Base-by-base conservation (phyloP, 2,888 invertebrate genomes). In the Hydropsyche betteni region DNA sequence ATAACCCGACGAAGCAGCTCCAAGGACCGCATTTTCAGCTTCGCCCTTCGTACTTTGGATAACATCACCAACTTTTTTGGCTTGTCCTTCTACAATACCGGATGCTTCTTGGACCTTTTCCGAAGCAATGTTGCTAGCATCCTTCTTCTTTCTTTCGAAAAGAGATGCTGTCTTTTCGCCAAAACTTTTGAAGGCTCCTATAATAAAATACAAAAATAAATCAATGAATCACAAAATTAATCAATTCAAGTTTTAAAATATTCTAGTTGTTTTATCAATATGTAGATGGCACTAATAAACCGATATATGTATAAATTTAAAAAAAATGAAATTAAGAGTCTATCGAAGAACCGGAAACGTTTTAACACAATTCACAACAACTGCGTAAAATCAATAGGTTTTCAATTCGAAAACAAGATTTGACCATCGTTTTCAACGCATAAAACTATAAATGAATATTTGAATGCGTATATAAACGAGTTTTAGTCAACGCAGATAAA, bases 121-220 rank as follows among this genome's bases (percentile, higher is more conserved):
- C 44, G 86, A 83, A 1, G 90, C 90, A 78, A 91, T 83, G 81
- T 91, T 89, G 79, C 89, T 90, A 0, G 88, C 90, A 81, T 92
- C 92, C 82, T 91, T 91, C 88, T 92, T 92, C 86, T 92, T 93
- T 80, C 88, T 88, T 75, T 91, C 89, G 84, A 93, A 91, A 80
- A 92, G 86, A 73, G 90, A 90, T 78, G 91, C 91, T 33, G 92
- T 91, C 85, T 92, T 91, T 83, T 90, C 91, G 77, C 92, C 92
- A 82, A 93, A 87, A 85, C 88, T 92, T 85, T 90, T 91, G 84
- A 93, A 86, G 79, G 92, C 92, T 80, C 91, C 91, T 92, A 84
- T 73, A 83, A 82, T 64, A 24, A n/a, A n/a, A n/a, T n/a, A 24
- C 24, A 24, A 24, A 24, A 24, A 24, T 24, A 8, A 68, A 68